Conservation (phyloP, 2,888 invertebrate genomes). For the Blastobasis adustella region DNA sequence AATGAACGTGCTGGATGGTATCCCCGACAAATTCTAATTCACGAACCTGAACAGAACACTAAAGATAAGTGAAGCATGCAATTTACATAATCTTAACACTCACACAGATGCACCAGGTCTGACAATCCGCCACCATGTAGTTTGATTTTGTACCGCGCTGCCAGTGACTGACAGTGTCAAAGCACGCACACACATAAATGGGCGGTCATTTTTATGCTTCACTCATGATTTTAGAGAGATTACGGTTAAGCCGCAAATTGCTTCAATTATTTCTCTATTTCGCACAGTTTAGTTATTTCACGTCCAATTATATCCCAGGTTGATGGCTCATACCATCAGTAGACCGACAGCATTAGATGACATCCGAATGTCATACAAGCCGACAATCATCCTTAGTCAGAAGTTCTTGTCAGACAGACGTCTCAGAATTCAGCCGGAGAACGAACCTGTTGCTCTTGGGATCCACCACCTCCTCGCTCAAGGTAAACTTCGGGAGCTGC, state of each 20-base stretch:
- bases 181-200: too few species aligned
- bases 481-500: slow-evolving; percentile 92
- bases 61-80: too few species aligned
- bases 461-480: slow-evolving; percentile 97
- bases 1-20: too few species aligned
- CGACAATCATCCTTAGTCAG: slow-evolving; percentile 38
- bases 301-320: neutral
- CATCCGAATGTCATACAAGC: slow-evolving; percentile 58
- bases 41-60: too few species aligned
- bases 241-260: too few species aligned
- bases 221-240: neutral
- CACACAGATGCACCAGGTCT: too few species aligned
- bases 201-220: too few species aligned
- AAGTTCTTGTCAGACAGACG: slow-evolving; percentile 88
- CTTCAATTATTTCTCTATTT: neutral
- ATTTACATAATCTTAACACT: too few species aligned
- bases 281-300: neutral
- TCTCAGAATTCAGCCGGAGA: slow-evolving; percentile 94
- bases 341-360: slow-evolving; percentile 26
- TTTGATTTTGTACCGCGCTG: too few species aligned
- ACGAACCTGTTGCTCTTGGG: slow-evolving; percentile 97
- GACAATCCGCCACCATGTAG: too few species aligned
- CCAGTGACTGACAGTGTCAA: too few species aligned
- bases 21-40: too few species aligned
- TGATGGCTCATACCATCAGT: neutral